These are phyloP conservation scores for Apodemia mormo DNA, from an alignment of 2,888 invertebrate species.

Conservation along the genomic window DNA sequence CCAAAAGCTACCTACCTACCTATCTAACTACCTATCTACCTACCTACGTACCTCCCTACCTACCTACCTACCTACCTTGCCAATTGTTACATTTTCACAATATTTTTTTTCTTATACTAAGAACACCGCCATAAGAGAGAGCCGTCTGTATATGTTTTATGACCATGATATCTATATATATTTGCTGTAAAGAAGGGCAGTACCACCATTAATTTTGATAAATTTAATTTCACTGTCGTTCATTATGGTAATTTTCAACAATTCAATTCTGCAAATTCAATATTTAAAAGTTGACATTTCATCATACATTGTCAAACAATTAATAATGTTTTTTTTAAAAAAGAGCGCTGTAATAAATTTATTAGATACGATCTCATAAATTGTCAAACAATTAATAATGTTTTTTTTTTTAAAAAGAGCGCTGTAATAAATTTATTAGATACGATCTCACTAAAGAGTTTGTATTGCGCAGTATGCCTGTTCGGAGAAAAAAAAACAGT, in stretches of 20 bases:
- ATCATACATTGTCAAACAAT: neutral
- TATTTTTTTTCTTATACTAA: constrained; percentile 5
- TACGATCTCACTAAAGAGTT: constrained; percentile 6
- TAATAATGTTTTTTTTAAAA: neutral
- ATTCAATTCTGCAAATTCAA: constrained; percentile 5
- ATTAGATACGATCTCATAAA: neutral
- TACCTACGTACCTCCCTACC: neutral
- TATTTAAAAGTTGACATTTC: constrained; percentile 3
- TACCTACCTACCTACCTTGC: neutral
- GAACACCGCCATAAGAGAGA: constrained; percentile 18
- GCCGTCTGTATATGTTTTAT: constrained; percentile 19
- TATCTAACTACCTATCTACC: neutral
- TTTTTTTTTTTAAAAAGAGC: neutral
- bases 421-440: neutral
- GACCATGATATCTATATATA: constrained; percentile 15
- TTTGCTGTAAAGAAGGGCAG: constrained; percentile 19
- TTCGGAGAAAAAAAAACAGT: no score
- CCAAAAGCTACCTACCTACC: neutral
- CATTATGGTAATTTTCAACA: constrained; percentile 18
- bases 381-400: no score
- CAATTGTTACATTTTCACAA: constrained; percentile 14
- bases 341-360: neutral
- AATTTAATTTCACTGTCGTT: constrained; percentile 15
- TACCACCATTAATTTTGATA: constrained; percentile 17
- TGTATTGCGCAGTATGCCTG: constrained; percentile 1